Conservation (phyloP, 1,140 invertebrate genomes). For the Zaprionus capensis region DNA sequence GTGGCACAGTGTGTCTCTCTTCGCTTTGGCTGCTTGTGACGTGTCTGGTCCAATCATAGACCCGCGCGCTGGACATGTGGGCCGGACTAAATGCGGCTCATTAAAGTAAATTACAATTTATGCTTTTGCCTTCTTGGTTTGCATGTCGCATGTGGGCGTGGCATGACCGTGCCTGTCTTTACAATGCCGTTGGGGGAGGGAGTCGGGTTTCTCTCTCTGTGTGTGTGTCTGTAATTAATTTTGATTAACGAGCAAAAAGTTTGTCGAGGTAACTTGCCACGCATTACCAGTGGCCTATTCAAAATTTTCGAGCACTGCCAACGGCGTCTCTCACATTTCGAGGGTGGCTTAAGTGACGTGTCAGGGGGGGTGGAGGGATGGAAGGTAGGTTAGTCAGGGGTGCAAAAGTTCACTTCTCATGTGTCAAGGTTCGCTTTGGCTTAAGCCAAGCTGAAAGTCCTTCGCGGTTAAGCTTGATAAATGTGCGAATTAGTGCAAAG, state of each 20-base stretch:
- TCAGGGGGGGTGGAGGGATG: not conserved
- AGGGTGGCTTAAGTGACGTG: constrained; percentile 23
- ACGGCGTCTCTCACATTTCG: constrained; percentile 33
- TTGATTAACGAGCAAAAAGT: constrained; percentile 76
- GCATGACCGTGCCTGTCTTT: constrained; percentile 26
- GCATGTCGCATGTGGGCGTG: constrained; percentile 77
- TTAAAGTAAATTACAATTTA: constrained; percentile 81
- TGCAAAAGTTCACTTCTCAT: constrained; percentile 29
- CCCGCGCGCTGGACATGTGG: constrained; percentile 47
- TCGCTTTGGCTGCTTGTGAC: constrained; percentile 10
- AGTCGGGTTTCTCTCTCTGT: constrained; percentile 16
- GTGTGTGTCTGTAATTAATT: constrained; percentile 71
- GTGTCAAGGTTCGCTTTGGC: constrained; percentile 1
- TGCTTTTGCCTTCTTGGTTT: constrained; percentile 63
- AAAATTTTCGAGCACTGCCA: constrained; percentile 21
- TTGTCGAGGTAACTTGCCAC: constrained; percentile 67
- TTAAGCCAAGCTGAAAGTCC: constrained; percentile 6
- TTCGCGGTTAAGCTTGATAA: constrained; percentile 24
- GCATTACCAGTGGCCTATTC: constrained; percentile 58
- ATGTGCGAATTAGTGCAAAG: constrained; percentile 17
- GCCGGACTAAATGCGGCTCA: constrained; percentile 70
- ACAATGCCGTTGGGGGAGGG: not conserved
- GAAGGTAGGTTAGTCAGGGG: not conserved
- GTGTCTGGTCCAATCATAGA: constrained; percentile 40
- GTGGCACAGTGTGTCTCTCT: not conserved